Conservation (phyloP, 2,888 invertebrate genomes). For the Tridacna crocea region DNA sequence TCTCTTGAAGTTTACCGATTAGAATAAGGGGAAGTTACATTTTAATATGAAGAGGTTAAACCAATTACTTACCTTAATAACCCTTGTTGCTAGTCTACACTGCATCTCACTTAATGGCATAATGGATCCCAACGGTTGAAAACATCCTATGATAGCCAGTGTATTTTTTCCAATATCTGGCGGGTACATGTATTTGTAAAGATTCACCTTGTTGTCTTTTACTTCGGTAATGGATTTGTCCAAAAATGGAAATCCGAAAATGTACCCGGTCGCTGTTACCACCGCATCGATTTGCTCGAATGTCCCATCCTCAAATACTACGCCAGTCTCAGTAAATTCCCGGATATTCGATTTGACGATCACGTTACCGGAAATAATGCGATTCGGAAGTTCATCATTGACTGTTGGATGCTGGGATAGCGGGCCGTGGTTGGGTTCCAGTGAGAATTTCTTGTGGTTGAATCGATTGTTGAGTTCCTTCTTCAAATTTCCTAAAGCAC, state of each 20-base stretch:
- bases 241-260: constrained; percentile 84
- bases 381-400: constrained; percentile 84
- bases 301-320: constrained; percentile 79
- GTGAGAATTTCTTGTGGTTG: constrained; percentile 83
- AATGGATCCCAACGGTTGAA: constrained; percentile 85
- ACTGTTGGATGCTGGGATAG: constrained; percentile 80
- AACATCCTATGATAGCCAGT: constrained; percentile 84
- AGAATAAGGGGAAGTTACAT: no score
- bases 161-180: constrained; percentile 80
- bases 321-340: constrained; percentile 74
- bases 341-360: constrained; percentile 79
- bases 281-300: constrained; percentile 81
- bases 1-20: no score
- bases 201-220: constrained; percentile 76
- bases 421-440: constrained; percentile 82
- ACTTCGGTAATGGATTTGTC: constrained; percentile 76
- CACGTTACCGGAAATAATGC: constrained; percentile 81
- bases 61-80: constrained; percentile 82
- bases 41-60: no score
- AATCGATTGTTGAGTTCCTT: constrained; percentile 75
- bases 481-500: background rate
- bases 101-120: constrained; percentile 85
- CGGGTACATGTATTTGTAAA: constrained; percentile 84
- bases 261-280: constrained; percentile 83
- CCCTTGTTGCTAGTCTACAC: constrained; percentile 83